Evolutionary conservation across 1,140 invertebrate genomes (phyloP), one percentile per base, ranked within the genome.

Genomic region (Olivierus martensii): DNA sequence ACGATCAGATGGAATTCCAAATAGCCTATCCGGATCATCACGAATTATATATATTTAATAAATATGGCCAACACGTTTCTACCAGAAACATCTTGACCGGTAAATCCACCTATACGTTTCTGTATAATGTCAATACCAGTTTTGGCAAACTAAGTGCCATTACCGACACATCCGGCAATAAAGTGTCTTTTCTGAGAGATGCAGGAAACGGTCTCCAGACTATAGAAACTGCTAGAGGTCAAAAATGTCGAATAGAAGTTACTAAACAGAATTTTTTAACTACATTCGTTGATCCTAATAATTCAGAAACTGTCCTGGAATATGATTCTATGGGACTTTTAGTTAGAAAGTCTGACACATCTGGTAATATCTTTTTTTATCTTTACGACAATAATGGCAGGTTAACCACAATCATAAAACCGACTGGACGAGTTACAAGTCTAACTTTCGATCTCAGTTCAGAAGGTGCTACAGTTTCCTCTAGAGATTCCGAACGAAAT

Each of bases 121-220:
- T 87, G 0, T 96, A 97, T 68, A 95, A 90, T 59, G 89, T 95
- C 0, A 94, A 94, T 63, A 95, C 91, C 0, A 93, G 87, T 58
- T 94, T 92, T 63, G 92, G 92, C 1, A 94, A 92, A 67, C 70
- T 97, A 2, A 88, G 83, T 59, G 87, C 84, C 0, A 86, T 96
- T 0, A 87, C 87, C 0, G 92, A 96, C 65, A 82, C 87, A 0
- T 84, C 87, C n/a, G 87, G 87, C 4, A 94, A 94, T 63, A 94
- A 94, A 71, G 81, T 78, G 7, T 87, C 71, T 12, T 74, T 96
- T 17, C 69, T 90, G 10, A 73, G 91, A n/a, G 88, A 95, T 64
- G 90, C 90, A 63, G 83, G 83, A 3, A 83, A 81, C 38, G 79
- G 86, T 61, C 87, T 92, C 1, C 91, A 91, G 57, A 90, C 87